Percentiles rank a stretch among this genome's conserved stretches.
Conservation (phyloP, 2,113 vertebrate species). For the Leptobrachium leishanense region DNA sequence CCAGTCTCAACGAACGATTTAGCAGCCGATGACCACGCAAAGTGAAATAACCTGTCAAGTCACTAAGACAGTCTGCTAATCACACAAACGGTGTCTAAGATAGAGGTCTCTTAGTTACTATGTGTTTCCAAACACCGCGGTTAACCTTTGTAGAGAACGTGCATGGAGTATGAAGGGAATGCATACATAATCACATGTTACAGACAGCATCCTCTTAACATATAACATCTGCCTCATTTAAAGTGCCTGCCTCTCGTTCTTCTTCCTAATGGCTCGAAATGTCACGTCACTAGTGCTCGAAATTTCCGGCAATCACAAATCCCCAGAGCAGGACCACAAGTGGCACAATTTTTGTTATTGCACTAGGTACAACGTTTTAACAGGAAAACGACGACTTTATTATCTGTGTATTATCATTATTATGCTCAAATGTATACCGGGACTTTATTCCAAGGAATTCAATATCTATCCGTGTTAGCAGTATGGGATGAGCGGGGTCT, state of each 20-base stretch:
- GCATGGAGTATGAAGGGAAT: background rate
- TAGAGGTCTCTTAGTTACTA: slow-evolving; percentile 18
- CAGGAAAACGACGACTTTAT: too few relatives aligned
- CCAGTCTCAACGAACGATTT: too few relatives aligned
- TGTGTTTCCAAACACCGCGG: slow-evolving; percentile 15
- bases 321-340: too few relatives aligned
- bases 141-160: slow-evolving; percentile 12
- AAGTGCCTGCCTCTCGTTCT: slow-evolving; percentile 18
- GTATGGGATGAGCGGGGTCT: too few relatives aligned
- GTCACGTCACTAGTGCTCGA: background rate
- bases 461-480: too few relatives aligned
- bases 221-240: slow-evolving; percentile 20
- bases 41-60: background rate
- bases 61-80: background rate
- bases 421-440: too few relatives aligned
- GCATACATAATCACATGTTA: slow-evolving; percentile 7
- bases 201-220: slow-evolving; percentile 23
- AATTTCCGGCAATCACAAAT: background rate
- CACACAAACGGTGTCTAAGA: background rate
- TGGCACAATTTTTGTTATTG: too few relatives aligned
- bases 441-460: too few relatives aligned
- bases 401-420: too few relatives aligned
- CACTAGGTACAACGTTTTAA: too few relatives aligned
- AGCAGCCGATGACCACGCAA: too few relatives aligned
- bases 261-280: background rate